Base-by-base conservation (phyloP, 2,113 vertebrate genomes). In the Laterallus jamaicensis region DNA sequence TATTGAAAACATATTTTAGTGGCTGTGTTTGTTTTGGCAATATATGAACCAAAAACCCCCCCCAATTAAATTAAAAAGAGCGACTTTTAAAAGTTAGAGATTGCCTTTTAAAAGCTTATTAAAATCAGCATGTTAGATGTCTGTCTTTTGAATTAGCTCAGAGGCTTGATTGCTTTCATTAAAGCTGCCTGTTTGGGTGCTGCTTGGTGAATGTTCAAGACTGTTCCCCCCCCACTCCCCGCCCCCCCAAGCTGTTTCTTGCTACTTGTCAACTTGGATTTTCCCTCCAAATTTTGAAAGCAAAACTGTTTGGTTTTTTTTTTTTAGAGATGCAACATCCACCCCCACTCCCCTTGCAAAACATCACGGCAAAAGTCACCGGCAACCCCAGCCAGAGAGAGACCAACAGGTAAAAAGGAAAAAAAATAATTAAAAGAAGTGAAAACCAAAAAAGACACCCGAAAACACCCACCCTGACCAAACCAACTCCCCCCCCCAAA, bases 61-160 rank as follows among this genome's bases (percentile, higher is more conserved):
- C 40, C 39, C 80, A 63, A 97, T 97, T 97, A 97, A 95, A 97
- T 98, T 96, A 96, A 97, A 96, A 97, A 97, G 94, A 96, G 94
- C 14, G 74, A 98, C 96, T 98, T 98, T 95, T 95, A 95, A 98
- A 98, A 98, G 97, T 98, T 97, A 93, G 97, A 95, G 96, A 98
- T 96, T 97, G 98, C 95, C 95, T 98, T 97, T 97, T 97, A 96
- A 98, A 97, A 97, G 97, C 97, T 96, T 98, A 98, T 98, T 98
- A 97, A 97, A 98, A 97, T 97, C 97, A 98, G 97, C 97, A 95
- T 96, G 97, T 96, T 98, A 71, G 95, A 94, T 96, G 97, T 80
- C 97, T 97, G 93, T 95, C 96, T 97, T 88, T 88, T 89, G 96
- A 97, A 98, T 98, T 97, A 97, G 97, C 96, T 97, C 88, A 10